Conservation (phyloP, 2,113 vertebrate genomes). For the Crotalus helleri region DNA sequence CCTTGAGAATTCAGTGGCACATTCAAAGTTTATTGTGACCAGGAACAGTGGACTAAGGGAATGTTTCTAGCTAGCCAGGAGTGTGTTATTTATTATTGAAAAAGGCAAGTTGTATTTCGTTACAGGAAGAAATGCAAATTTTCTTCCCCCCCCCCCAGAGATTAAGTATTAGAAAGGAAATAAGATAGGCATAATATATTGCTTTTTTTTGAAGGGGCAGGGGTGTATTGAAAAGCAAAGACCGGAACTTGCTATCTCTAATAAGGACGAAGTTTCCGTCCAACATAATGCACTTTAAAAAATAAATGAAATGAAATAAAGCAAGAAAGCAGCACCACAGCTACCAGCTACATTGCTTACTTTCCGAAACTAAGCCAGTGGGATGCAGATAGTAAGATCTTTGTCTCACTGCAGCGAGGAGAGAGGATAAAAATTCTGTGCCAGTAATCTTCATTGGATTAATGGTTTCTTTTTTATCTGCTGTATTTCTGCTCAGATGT, state of each 20-base stretch:
- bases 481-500: slow-evolving; percentile 97
- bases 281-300: slow-evolving; percentile 63
- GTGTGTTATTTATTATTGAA: not conserved
- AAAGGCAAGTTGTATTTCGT: not conserved
- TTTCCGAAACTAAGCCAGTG: slow-evolving; percentile 78
- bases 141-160: not conserved
- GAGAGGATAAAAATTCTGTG: slow-evolving; percentile 95
- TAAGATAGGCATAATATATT: not conserved
- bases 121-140: not conserved
- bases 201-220: slow-evolving; percentile 20
- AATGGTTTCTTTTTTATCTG: slow-evolving; percentile 99
- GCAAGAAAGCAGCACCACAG: slow-evolving; percentile 38
- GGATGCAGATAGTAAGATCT: slow-evolving; percentile 81
- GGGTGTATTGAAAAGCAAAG: slow-evolving; percentile 43
- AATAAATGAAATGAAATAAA: slow-evolving; percentile 53
- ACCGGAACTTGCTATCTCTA: slow-evolving; percentile 31
- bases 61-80: not conserved
- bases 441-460: slow-evolving; percentile 99
- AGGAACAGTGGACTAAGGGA: not conserved
- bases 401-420: slow-evolving; percentile 81
- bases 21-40: not conserved
- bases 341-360: slow-evolving; percentile 72
- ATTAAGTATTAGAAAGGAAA: slow-evolving; percentile 22
- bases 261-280: slow-evolving; percentile 47
- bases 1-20: not conserved